Conservation (phyloP, 2,888 invertebrate genomes). For the Emmelina monodactyla region DNA sequence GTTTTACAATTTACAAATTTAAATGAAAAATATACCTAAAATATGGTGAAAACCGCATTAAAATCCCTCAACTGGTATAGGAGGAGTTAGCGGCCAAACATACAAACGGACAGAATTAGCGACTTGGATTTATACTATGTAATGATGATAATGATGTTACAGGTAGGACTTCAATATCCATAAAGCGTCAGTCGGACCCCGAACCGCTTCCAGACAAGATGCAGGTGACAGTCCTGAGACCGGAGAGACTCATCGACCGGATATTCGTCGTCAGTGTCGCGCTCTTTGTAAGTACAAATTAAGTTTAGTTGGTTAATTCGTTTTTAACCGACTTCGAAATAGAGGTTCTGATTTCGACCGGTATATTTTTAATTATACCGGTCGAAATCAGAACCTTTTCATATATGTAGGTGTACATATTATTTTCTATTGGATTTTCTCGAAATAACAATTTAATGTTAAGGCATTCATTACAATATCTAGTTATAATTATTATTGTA, state of each 20-base stretch:
- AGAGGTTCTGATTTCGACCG: not conserved
- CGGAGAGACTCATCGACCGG: conserved; percentile 72
- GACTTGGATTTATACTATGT: too few species aligned
- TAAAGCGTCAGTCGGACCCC: conserved; percentile 16
- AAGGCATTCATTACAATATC: too few species aligned
- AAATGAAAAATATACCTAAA: too few species aligned
- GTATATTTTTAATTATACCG: not conserved
- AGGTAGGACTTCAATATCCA: conserved; percentile 37
- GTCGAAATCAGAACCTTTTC: not conserved
- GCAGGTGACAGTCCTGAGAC: conserved; percentile 67
- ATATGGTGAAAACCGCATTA: too few species aligned
- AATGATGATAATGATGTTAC: too few species aligned
- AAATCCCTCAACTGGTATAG: too few species aligned
- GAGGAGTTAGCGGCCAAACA: too few species aligned
- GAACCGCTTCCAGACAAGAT: conserved; percentile 27
- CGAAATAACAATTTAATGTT: not conserved
- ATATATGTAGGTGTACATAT: not conserved
- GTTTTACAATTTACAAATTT: too few species aligned
- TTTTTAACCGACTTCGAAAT: not conserved
- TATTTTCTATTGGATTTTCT: not conserved
- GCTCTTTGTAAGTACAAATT: conserved; percentile 65
- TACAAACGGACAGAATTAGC: too few species aligned
- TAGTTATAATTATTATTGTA: too few species aligned
- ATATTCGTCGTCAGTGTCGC: conserved; percentile 80
- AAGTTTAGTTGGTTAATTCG: not conserved